phyloP scores from a whole-genome alignment of 2,888 invertebrate genomes.

The Scaptodrosophila latifasciaeformis region DNA sequence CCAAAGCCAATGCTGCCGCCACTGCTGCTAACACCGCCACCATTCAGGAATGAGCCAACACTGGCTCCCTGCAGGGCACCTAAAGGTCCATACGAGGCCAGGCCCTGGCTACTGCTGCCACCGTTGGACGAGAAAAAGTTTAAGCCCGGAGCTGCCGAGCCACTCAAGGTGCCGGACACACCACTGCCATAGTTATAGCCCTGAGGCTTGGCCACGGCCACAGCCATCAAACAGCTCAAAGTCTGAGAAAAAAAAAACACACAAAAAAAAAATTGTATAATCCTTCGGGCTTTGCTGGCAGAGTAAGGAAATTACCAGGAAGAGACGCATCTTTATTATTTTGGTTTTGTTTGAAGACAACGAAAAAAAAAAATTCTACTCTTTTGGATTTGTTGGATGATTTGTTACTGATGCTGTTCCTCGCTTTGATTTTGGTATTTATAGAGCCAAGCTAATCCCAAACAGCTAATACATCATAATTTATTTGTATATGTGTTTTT shows the following conservation, averaged over 20 bases:
- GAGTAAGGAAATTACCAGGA: constrained; percentile 50
- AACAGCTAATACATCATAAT: constrained; percentile 4
- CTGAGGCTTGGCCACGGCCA: constrained; percentile 63
- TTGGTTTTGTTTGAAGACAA: constrained; percentile 19
- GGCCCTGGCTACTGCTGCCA: constrained; percentile 35
- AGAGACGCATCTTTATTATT: constrained; percentile 53
- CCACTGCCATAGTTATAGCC: constrained; percentile 66
- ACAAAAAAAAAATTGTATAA: background rate
- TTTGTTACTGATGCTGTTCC: constrained; percentile 57
- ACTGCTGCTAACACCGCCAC: constrained; percentile 8
- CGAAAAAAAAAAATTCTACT: no score
- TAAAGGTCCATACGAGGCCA: constrained; percentile 50
- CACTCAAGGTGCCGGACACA: constrained; percentile 46
- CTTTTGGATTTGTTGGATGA: constrained; percentile 41
- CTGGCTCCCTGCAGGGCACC: constrained; percentile 46
- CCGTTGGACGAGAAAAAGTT: constrained; percentile 36
- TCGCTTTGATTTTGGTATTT: constrained; percentile 49
- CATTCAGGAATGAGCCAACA: constrained; percentile 43
- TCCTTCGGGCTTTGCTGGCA: background rate
- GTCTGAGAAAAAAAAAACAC: constrained; percentile 34
- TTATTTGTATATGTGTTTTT: background rate
- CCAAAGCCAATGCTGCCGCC: constrained; percentile 49
- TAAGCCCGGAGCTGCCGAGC: constrained; percentile 1
- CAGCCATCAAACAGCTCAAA: constrained; percentile 48
- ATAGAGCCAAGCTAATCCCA: constrained; percentile 38